Conservation (phyloP, 1,140 invertebrate species). For the Drosophila murphyi region DNA sequence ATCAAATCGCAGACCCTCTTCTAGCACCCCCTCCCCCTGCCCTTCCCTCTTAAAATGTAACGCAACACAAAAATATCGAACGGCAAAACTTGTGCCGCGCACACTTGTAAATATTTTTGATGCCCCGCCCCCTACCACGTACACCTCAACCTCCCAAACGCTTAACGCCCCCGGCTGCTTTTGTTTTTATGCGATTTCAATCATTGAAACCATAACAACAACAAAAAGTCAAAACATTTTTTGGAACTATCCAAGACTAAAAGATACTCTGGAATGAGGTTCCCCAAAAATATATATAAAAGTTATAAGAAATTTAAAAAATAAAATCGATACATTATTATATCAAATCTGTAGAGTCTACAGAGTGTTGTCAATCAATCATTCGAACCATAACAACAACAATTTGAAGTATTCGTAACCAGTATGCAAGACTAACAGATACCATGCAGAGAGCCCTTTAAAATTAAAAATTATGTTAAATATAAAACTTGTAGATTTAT, state of each 20-base stretch:
- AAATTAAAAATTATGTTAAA: too few species aligned
- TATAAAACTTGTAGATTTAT: too few species aligned
- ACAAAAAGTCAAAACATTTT: not conserved
- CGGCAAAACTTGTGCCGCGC: conserved; percentile 25
- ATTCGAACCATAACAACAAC: too few species aligned
- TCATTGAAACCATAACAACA: conserved; percentile 56
- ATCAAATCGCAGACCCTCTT: conserved; percentile 13
- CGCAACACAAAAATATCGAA: conserved; percentile 39
- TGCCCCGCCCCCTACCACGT: conserved; percentile 3
- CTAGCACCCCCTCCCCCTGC: too few species aligned
- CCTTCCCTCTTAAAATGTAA: not conserved
- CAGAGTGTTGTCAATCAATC: too few species aligned
- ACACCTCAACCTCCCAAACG: not conserved
- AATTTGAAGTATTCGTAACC: too few species aligned
- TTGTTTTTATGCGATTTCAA: conserved; percentile 80
- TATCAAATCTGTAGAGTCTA: too few species aligned
- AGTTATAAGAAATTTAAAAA: too few species aligned
- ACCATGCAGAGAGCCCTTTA: too few species aligned
- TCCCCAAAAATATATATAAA: not conserved
- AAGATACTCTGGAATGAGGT: not conserved
- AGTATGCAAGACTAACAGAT: too few species aligned
- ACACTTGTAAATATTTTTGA: conserved; percentile 47
- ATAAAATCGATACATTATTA: too few species aligned
- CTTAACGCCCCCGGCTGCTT: conserved; percentile 15
- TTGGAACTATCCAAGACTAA: not conserved